Evolutionary conservation across 1,140 invertebrate species (phyloP).

Genomic region (Campoletis sonorensis): DNA sequence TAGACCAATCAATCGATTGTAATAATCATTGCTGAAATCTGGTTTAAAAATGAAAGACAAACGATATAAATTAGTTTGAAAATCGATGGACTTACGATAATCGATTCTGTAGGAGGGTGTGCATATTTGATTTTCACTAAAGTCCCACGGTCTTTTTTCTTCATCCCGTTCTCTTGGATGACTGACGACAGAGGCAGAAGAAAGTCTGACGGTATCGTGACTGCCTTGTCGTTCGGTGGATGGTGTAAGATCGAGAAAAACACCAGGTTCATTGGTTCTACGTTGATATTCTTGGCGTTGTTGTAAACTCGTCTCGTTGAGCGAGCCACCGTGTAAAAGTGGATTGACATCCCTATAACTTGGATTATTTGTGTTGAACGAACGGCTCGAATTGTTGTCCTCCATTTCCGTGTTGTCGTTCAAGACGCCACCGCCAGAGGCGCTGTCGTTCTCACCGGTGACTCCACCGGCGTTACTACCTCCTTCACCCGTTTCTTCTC

Average conservation of each 20-base stretch:
- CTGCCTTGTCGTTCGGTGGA: slow-evolving; percentile 54
- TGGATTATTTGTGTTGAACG: slow-evolving; percentile 51
- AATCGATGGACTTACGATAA: slow-evolving; percentile 63
- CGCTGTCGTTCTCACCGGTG: neutral
- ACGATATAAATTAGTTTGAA: neutral
- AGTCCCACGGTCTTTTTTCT: slow-evolving; percentile 64
- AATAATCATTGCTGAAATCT: neutral
- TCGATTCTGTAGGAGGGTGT: slow-evolving; percentile 60
- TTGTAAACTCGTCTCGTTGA: slow-evolving; percentile 19
- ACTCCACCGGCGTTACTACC: slow-evolving; percentile 50
- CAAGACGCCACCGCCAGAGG: slow-evolving; percentile 36
- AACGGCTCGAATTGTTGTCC: slow-evolving; percentile 66
- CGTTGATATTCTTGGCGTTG: slow-evolving; percentile 30
- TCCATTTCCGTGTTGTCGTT: slow-evolving; percentile 67
- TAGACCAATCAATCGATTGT: no score
- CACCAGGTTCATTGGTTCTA: slow-evolving; percentile 17
- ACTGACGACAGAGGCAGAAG: slow-evolving; percentile 18
- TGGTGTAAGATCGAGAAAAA: slow-evolving; percentile 52
- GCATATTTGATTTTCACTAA: slow-evolving; percentile 56
- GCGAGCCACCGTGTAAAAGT: slow-evolving; percentile 47
- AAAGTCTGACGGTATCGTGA: slow-evolving; percentile 55
- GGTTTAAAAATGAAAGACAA: neutral
- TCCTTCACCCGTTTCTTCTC: slow-evolving; percentile 57
- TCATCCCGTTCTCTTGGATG: slow-evolving; percentile 54
- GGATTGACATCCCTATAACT: slow-evolving; percentile 60